Conservation (phyloP, 2,797 vertebrate genomes). For the Rhynchotus rufescens region DNA sequence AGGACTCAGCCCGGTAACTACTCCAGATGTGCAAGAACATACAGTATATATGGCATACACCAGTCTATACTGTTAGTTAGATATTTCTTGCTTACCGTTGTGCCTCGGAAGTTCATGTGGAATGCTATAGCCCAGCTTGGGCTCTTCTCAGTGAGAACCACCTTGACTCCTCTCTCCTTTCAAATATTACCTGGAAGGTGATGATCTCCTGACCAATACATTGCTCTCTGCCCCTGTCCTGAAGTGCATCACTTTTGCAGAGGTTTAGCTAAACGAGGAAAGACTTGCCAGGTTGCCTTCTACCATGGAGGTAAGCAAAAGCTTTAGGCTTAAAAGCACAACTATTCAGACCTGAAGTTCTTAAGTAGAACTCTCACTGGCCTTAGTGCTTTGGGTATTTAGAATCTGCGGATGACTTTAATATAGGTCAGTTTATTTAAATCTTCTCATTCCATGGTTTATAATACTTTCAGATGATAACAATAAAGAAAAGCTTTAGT, state of each 20-base stretch:
- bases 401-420: neutral
- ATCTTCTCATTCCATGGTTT: neutral
- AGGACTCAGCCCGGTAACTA: neutral
- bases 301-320: neutral
- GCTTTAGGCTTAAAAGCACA: neutral
- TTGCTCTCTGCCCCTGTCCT: neutral
- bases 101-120: neutral
- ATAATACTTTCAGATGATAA: neutral
- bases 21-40: neutral
- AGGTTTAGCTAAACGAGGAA: neutral
- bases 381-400: neutral
- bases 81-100: neutral
- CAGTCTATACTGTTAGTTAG: neutral
- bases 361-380: neutral
- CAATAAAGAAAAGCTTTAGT: neutral
- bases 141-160: neutral
- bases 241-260: fast-evolving
- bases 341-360: neutral
- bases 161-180: neutral
- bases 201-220: neutral
- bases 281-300: neutral
- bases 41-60: fast-evolving
- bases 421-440: neutral
- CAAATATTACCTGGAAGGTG: neutral
- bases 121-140: neutral